Evolutionary conservation across 2,797 vertebrate species (phyloP).

Genomic region (Enteromius unitaeniatus): DNA sequence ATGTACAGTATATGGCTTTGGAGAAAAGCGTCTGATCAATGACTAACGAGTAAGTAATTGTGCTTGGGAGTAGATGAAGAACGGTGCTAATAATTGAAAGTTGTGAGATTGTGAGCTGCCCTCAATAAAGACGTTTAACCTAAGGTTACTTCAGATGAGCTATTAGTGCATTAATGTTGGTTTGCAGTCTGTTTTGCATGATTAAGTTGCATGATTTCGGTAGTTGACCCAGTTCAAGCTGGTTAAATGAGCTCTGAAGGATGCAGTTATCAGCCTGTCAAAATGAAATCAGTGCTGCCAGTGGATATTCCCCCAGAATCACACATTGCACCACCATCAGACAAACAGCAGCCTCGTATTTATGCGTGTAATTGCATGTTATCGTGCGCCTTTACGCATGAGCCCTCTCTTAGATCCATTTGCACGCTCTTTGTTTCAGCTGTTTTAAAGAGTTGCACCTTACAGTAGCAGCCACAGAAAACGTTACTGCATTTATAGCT

Average conservation of each 20-base stretch:
- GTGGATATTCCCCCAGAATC: conserved; percentile 17
- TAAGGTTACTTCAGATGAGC: not conserved
- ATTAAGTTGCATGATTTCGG: conserved; percentile 18
- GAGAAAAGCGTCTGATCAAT: not conserved
- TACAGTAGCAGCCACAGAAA: conserved; percentile 16
- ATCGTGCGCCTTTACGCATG: not conserved
- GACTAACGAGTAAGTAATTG: not conserved
- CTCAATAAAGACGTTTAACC: not conserved
- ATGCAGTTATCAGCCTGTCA: conserved; percentile 10
- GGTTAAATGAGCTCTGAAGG: conserved; percentile 17
- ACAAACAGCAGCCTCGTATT: not conserved
- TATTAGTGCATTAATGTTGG: not conserved
- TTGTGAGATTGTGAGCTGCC: not conserved
- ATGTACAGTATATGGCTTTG: not conserved
- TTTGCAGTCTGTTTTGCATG: not conserved
- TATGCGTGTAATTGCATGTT: conserved; percentile 1
- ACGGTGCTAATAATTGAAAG: not conserved
- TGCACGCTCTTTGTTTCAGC: conserved; percentile 7
- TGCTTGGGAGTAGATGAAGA: not conserved
- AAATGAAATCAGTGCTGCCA: conserved; percentile 1
- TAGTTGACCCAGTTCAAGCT: conserved; percentile 4
- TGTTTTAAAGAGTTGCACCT: conserved; percentile 19
- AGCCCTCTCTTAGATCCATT: conserved; percentile 4
- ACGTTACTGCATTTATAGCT: conserved; percentile 20
- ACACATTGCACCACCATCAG: conserved; percentile 5